Conservation (phyloP, 2,113 vertebrate species). For the Sylvietta virens region DNA sequence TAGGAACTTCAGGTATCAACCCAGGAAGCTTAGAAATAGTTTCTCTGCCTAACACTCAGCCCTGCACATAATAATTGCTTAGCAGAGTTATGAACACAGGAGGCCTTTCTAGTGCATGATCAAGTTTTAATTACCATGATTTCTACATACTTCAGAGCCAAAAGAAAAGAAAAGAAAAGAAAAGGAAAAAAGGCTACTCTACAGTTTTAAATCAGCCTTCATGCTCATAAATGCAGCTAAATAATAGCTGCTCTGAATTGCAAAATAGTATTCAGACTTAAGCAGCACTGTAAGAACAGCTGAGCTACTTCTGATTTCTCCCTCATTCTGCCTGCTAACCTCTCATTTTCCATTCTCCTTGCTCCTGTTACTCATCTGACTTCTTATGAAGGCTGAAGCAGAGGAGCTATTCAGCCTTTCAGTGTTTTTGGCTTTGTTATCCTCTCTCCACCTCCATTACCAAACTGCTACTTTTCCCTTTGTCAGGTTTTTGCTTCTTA, state of each 20-base stretch:
- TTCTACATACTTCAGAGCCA: not conserved
- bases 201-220: not conserved
- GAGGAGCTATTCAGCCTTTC: constrained; percentile 25
- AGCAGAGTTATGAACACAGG: not conserved
- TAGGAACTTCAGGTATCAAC: not conserved
- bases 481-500: constrained; percentile 19
- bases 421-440: not conserved
- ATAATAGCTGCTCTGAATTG: not conserved
- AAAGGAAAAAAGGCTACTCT: not conserved
- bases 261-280: not conserved
- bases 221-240: not conserved
- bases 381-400: not conserved
- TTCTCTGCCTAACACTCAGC: not conserved
- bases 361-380: not conserved
- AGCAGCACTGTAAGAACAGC: not conserved
- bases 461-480: constrained; percentile 4
- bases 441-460: constrained; percentile 5
- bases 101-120: not conserved
- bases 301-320: not conserved
- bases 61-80: not conserved
- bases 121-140: not conserved
- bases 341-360: not conserved
- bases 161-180: not conserved
- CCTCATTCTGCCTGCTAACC: not conserved
- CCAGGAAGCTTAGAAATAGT: not conserved